Base-by-base conservation (phyloP, 2,797 vertebrate species). In the Amniataba percoides region DNA sequence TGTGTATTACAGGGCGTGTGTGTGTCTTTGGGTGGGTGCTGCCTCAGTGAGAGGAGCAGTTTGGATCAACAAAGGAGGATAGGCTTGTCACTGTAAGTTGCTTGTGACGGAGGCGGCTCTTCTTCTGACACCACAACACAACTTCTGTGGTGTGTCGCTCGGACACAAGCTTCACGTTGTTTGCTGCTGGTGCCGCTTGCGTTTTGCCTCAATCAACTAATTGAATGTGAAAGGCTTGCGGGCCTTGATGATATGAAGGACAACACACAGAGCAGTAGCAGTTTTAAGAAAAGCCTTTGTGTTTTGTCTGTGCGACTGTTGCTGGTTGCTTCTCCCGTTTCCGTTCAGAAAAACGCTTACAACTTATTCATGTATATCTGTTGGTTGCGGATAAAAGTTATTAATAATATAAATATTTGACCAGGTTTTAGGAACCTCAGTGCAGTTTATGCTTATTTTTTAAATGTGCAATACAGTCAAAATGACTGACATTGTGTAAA, bases 201-300 rank as follows among this genome's bases (percentile, higher is more conserved):
- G 78, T 94, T 95, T 95, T 89, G 88, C 94, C 93, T 94, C 95
- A 92, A 93, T 95, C 93, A 94, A 79, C 92, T 95, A 94, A 96
- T 94, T 93, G 89, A 89, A 95, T 93, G 92, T 94, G 95, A 96
- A 92, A 92, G 90, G 88, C 93, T 85, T 55, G 87, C 80, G 83
- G 90, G 85, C 84, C 87, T 91, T 87, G 85, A 92, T 90, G 87
- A 94, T 87, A 83, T 90, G 90, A 94, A 93, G 92, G 93, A 94
- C 91, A 89, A 90, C 91, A 87, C 90, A 90, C 84, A 70, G 53
- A 81, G 86, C 87, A 51, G 81, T 71, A 68, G 68, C 75, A 56
- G 69, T 83, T 91, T 85, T 74, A 91, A 91, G 80, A 88, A 91
- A 89, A 80, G 85, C 84, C 81, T 86, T 84, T 92, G 84, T 92